A percentile compares a stretch with the other conserved stretches of the same genome.
phyloP scores from a whole-genome alignment of 2,888 invertebrate genomes.

The Eretmocerus hayati region DNA sequence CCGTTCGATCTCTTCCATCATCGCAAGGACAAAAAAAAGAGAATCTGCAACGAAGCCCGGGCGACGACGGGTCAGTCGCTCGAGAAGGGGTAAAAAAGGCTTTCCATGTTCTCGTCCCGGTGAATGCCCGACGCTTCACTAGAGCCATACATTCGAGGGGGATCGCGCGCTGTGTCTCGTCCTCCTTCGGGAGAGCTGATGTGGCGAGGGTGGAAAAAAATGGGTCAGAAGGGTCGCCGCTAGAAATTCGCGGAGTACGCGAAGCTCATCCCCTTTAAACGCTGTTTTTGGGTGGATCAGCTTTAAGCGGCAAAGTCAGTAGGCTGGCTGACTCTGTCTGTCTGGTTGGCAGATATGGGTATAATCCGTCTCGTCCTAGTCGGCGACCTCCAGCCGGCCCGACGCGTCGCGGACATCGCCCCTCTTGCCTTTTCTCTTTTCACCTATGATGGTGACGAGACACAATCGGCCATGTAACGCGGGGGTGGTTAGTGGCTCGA shows the following conservation, averaged over 20 bases:
- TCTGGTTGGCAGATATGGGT: background rate
- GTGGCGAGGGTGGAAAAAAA: background rate
- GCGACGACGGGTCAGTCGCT: too few species aligned
- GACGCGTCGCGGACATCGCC: slow-evolving; percentile 9
- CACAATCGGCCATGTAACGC: too few species aligned
- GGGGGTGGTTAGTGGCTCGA: too few species aligned
- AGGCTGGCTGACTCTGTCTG: slow-evolving; percentile 31
- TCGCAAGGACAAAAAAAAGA: too few species aligned
- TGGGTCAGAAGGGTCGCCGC: slow-evolving; percentile 3
- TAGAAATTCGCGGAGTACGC: background rate
- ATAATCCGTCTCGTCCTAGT: slow-evolving; percentile 21
- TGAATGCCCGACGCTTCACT: too few species aligned
- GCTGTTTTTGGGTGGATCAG: slow-evolving; percentile 42
- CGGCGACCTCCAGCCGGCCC: slow-evolving; percentile 31
- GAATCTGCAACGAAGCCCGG: too few species aligned
- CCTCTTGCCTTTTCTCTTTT: slow-evolving; percentile 21
- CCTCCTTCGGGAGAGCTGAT: too few species aligned
- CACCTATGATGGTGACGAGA: slow-evolving; percentile 1
- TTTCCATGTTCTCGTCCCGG: too few species aligned
- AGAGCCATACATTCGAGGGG: too few species aligned
- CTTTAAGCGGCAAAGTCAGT: slow-evolving; percentile 44
- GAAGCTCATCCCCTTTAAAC: slow-evolving; percentile 40
- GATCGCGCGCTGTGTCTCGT: too few species aligned
- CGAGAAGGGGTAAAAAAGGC: too few species aligned
- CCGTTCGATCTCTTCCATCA: too few species aligned